phyloP scores from a whole-genome alignment of 2,888 invertebrate species.

The Pachliopta kotzebuea region DNA sequence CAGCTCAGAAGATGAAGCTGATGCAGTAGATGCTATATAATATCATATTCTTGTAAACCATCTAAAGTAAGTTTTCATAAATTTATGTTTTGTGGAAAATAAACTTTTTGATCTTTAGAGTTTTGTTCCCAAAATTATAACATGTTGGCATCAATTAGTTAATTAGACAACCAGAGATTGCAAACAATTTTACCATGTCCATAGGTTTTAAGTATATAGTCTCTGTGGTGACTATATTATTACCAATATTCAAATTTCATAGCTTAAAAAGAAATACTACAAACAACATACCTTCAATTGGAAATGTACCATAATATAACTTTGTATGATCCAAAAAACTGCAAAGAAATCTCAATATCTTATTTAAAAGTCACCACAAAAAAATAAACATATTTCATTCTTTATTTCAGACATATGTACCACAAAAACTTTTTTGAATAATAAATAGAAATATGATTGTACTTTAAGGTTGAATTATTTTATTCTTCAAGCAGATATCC shows the following conservation, averaged over 20 bases:
- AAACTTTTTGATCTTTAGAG: constrained; percentile 60
- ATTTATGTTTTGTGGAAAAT: constrained; percentile 68
- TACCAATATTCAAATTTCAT: constrained; percentile 1
- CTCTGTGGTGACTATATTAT: constrained; percentile 16
- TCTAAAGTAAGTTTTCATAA: constrained; percentile 76
- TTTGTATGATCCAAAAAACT: neutral
- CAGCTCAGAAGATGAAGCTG: constrained; percentile 93
- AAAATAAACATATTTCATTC: neutral
- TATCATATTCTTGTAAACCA: constrained; percentile 46
- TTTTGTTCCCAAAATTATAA: constrained; percentile 58
- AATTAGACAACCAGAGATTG: constrained; percentile 45
- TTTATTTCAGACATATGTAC: neutral
- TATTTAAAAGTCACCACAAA: neutral
- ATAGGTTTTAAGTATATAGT: constrained; percentile 31
- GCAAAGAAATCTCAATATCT: neutral
- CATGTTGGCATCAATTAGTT: constrained; percentile 43
- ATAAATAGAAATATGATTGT: constrained; percentile 1
- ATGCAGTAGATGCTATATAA: constrained; percentile 85
- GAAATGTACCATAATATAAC: neutral
- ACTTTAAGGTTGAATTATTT: neutral
- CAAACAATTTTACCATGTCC: constrained; percentile 50
- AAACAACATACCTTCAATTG: constrained; percentile 65
- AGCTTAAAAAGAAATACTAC: constrained; percentile 43
- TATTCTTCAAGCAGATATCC: neutral
- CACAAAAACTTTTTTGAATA: neutral